phyloP scores from a whole-genome alignment of 2,888 invertebrate species.

The Teleogryllus oceanicus region DNA sequence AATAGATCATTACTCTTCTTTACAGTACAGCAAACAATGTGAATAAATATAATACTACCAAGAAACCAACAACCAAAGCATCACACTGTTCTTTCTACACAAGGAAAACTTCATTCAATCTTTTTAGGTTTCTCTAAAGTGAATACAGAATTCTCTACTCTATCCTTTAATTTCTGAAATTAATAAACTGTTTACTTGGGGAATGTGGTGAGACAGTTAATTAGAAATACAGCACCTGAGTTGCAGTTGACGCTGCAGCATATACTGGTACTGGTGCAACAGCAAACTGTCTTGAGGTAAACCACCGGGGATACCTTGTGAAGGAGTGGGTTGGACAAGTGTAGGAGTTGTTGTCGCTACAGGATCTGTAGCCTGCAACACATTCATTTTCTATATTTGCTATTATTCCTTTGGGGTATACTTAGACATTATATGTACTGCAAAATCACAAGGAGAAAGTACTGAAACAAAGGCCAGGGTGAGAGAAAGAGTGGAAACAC shows the following conservation, averaged over 20 bases:
- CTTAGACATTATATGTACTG: not conserved
- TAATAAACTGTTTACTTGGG: not conserved
- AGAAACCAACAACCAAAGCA: no score
- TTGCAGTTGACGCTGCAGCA: conserved; percentile 37
- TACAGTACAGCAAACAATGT: no score
- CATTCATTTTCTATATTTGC: not conserved
- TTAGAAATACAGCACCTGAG: conserved; percentile 30
- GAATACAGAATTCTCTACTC: not conserved
- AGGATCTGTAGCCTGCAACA: conserved; percentile 3
- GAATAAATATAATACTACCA: no score
- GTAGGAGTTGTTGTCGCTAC: conserved; percentile 21
- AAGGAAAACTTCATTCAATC: not conserved
- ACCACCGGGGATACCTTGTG: conserved; percentile 31
- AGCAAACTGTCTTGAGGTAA: conserved; percentile 37
- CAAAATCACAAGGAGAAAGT: not conserved
- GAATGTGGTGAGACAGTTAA: no score
- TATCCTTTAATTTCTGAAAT: not conserved
- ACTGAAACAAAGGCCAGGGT: not conserved
- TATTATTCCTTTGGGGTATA: not conserved
- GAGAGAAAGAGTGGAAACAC: not conserved
- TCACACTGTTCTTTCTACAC: no score
- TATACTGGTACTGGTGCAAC: conserved; percentile 39
- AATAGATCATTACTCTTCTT: no score
- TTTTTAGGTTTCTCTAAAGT: not conserved
- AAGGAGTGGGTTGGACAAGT: conserved; percentile 20